A percentile compares a stretch with the other conserved stretches of the same genome.
phyloP scores from a whole-genome alignment of 2,113 vertebrate species.

The Catharus minimus region DNA sequence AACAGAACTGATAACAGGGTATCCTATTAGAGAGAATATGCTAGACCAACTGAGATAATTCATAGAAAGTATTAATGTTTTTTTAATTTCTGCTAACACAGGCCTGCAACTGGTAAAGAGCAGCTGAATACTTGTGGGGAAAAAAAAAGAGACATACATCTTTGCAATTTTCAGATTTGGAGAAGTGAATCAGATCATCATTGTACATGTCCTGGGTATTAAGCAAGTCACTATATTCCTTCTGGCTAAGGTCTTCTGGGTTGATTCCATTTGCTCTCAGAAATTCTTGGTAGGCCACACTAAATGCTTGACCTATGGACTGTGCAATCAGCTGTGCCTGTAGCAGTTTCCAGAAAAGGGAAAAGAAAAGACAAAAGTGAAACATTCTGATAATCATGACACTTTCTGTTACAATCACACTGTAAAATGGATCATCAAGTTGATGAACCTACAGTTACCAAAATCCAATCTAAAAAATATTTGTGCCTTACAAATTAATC shows the following conservation, averaged over 20 bases:
- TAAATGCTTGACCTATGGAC: conserved; percentile 96
- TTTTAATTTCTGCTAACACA: not conserved
- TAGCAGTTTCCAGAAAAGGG: not conserved
- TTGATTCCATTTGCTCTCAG: conserved; percentile 95
- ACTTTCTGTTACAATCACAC: not conserved
- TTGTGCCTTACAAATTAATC: not conserved
- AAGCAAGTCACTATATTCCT: conserved; percentile 94
- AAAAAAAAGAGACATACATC: conserved; percentile 76
- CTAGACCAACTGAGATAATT: not conserved
- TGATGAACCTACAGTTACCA: not conserved
- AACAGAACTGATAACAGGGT: not conserved
- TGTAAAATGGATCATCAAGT: not conserved
- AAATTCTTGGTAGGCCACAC: conserved; percentile 97
- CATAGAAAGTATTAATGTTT: not conserved
- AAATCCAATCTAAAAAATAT: not conserved
- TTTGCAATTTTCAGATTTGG: conserved; percentile 98
- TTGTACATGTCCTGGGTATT: conserved; percentile 99
- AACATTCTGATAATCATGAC: not conserved
- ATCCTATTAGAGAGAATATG: not conserved
- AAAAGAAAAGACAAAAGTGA: not conserved
- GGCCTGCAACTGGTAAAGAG: not conserved
- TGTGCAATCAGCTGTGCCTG: conserved; percentile 96
- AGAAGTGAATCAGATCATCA: conserved; percentile 96
- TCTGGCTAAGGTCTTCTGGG: conserved; percentile 95
- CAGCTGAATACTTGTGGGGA: not conserved